Evolutionary conservation across 30 jellyfish, hydroid and myxozoan species (phyloP), one percentile per base, ranked within the genome.

Genomic region (Clytia hemisphaerica): DNA sequence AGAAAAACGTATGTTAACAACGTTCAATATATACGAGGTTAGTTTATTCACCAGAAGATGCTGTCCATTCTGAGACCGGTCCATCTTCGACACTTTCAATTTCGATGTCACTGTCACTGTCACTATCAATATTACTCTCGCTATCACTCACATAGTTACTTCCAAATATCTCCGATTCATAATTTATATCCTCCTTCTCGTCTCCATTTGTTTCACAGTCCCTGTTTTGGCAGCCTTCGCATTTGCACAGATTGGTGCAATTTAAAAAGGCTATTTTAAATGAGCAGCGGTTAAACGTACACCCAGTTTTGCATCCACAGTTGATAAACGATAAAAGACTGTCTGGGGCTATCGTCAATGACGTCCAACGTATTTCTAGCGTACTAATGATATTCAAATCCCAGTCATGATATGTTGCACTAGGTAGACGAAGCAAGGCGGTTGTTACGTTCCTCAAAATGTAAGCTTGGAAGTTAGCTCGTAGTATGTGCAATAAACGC

Each of bases 391-490:
- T 16, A 45, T 37, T 73, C 35, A 63, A 4, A 7, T 25, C 26
- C 90, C 90, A 76, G 27, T 74, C 90, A 65, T 76, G 28, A 61
- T 76, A 49, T 30, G 34, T 32, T 45, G 65, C 26, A 21, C 58
- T 53, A 3, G 77, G 80, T 27, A 66, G 77, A 66, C 65, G 63
- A 19, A 19, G 15, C 22, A 27, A n/a, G 28, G 83, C 71, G 50
- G 1, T 61, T 24, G 51, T 70, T 44, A 84, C 84, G 32, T 66
- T 71, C 65, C 84, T 74, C 83, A 84, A 76, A 3, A 76, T 76
- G 37, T 76, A 76, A 25, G 83, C 46, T 70, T 76, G 90, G 30
- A 44, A 76, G 40, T 76, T 76, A 29, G 83, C 76, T 62, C 90
- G 61, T 73, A 29, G 29, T 28, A 66, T 64, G 44, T 74, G 90